Evolutionary conservation across 1,140 invertebrate species (phyloP).

Genomic region (Eriosoma lanigerum): DNA sequence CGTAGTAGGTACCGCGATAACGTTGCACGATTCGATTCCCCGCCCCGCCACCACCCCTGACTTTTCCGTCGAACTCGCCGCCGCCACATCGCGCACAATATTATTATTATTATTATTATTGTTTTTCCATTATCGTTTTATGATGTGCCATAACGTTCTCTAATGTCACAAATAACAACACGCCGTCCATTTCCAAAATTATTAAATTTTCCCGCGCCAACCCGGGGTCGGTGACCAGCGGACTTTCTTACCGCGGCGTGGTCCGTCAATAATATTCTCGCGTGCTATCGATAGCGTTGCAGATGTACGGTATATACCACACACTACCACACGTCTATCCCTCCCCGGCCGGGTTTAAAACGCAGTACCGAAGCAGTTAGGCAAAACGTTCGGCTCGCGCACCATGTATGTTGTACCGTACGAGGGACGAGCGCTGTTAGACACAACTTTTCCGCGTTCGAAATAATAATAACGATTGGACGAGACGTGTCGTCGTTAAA

Average conservation of each 20-base stretch:
- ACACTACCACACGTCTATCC: background rate
- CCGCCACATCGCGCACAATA: no score
- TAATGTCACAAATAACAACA: no score
- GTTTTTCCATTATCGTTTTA: no score
- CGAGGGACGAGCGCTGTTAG: background rate
- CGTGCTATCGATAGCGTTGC: background rate
- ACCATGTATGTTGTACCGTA: background rate
- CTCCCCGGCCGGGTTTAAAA: slow-evolving; percentile 4
- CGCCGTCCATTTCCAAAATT: no score
- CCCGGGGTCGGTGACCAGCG: background rate
- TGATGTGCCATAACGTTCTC: no score
- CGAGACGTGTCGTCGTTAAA: background rate
- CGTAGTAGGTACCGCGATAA: no score
- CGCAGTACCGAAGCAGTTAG: slow-evolving; percentile 26
- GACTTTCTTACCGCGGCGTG: background rate
- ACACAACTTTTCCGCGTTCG: background rate
- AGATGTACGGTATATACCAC: no score
- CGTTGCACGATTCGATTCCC: no score
- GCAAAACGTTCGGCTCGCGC: slow-evolving; percentile 36
- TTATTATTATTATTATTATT: no score
- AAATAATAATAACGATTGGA: background rate
- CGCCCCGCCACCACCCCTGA: no score
- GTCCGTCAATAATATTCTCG: background rate
- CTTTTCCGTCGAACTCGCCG: no score
- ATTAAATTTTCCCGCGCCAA: background rate